A percentile compares a stretch with the other conserved stretches of the same genome.
These are phyloP conservation scores for Coptotermes formosanus DNA, from an alignment of 1,140 invertebrate genomes.

Conservation along the genomic window DNA sequence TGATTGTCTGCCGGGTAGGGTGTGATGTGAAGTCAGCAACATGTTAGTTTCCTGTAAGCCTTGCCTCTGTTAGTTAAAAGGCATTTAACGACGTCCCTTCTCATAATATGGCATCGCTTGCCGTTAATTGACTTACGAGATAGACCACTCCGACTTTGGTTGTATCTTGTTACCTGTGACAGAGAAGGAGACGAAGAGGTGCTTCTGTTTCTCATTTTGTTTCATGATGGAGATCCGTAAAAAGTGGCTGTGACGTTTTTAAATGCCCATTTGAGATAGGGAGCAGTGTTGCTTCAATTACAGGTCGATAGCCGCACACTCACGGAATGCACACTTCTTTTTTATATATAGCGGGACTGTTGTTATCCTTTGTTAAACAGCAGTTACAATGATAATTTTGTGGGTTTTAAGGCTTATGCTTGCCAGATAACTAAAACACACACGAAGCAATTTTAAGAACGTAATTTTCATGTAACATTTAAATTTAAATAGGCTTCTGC, in stretches of 20 bases:
- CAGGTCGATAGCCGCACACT: background rate
- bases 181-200: background rate
- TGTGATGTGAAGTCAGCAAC: too few relatives aligned
- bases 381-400: background rate
- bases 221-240: constrained; percentile 17
- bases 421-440: background rate
- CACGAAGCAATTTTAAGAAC: too few relatives aligned
- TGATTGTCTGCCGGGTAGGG: too few relatives aligned
- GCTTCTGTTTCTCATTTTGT: constrained; percentile 6
- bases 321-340: background rate
- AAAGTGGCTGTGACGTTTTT: constrained; percentile 23
- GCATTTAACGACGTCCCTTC: background rate
- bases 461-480: too few relatives aligned
- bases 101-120: background rate
- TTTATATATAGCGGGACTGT: background rate
- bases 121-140: background rate
- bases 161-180: background rate
- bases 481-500: too few relatives aligned
- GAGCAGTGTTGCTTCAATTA: constrained; percentile 21
- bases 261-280: constrained; percentile 24
- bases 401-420: background rate
- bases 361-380: background rate
- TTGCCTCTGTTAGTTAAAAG: background rate
- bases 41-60: too few relatives aligned
- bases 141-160: background rate